Evolutionary conservation across 2,888 invertebrate genomes (phyloP), one percentile per base, ranked within the genome.

Genomic region (Synanthedon tipuliformis): DNA sequence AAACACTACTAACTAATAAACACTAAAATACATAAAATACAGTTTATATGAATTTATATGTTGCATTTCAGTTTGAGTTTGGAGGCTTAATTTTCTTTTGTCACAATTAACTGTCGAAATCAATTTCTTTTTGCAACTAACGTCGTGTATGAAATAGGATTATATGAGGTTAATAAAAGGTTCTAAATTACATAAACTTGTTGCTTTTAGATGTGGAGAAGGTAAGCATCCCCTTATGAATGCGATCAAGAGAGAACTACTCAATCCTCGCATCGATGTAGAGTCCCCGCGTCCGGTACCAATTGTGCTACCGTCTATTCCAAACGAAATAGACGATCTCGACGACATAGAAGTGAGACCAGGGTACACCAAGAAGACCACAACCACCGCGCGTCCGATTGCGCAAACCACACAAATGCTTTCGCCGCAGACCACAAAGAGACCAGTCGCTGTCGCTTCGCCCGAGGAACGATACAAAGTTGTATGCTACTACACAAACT

Each of bases 401-500:
- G 60, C 59, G 48, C 60, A 61, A 16, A 64, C 70, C 3, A 67
- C 65, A 15, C 64, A 66, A 18, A 65, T 68, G 23, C 62, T 65
- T 40, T 61, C 66, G 50, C 60, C 63, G 13, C 67, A 69, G 4
- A 73, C 74, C 4, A 73, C 79, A 2, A 71, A 67, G 41, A 73
- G 59, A 62, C 75, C 75, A 18, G 45, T 48, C 7, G 54, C 62
- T 12, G 54, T 55, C 4, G 56, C 56, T 52, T 56, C 61, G 12
- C 56, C 52, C 3, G 75, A 79, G 56, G 81, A 82, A 58, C 69
- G 73, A 54, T 95, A 89, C 66, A 96, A 95, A 84, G 92, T 96
- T 0, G 92, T 96, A 4, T 96, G 96, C 67, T 96, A 96, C 71
- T 96, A 95, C 73, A 96, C 96, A 0, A 96, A 96, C 70, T 97